These are phyloP conservation scores for Junonia oenone DNA, from an alignment of 2,888 invertebrate species.

Conservation along the genomic window DNA sequence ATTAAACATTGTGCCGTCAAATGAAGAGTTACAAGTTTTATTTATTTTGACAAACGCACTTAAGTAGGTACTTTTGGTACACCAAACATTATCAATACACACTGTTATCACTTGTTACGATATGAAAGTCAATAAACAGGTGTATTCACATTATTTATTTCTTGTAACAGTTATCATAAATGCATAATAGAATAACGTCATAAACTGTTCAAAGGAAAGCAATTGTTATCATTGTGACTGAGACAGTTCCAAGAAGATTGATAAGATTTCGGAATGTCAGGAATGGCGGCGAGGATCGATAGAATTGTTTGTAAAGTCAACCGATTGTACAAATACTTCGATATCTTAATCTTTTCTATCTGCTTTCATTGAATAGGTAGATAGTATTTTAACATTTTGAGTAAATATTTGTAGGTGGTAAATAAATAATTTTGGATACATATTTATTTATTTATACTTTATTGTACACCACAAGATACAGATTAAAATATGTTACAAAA, in stretches of 20 bases:
- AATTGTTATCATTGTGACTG: constrained; percentile 6
- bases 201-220: background rate
- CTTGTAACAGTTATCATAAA: background rate
- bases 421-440: background rate
- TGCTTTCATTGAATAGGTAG: background rate
- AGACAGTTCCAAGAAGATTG: constrained; percentile 12
- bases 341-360: background rate
- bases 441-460: no score
- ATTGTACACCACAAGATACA: no score
- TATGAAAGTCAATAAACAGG: background rate
- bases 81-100: background rate
- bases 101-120: background rate
- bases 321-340: constrained; percentile 16
- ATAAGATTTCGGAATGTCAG: constrained; percentile 18
- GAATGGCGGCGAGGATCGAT: constrained; percentile 10
- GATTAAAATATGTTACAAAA: no score
- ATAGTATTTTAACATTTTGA: background rate
- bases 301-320: constrained; percentile 14
- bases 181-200: background rate
- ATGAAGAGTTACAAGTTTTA: background rate
- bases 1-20: background rate
- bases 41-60: background rate
- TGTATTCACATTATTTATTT: background rate
- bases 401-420: background rate
- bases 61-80: background rate